These are phyloP conservation scores for Zele albiditarsus DNA, from an alignment of 2,888 invertebrate species.

Conservation along the genomic window DNA sequence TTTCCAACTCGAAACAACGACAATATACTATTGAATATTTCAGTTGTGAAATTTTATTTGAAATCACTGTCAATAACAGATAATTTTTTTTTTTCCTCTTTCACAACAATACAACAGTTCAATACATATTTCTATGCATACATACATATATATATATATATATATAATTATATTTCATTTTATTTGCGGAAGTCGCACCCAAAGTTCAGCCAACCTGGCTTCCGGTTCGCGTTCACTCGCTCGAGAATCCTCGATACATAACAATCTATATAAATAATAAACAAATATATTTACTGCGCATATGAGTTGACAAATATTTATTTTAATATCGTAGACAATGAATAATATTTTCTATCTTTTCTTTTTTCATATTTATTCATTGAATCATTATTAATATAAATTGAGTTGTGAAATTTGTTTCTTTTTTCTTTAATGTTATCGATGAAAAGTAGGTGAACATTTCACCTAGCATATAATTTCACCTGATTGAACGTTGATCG, in stretches of 20 bases:
- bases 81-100: neutral
- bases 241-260: slow-evolving; percentile 55
- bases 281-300: neutral
- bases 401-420: neutral
- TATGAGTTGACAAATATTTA: neutral
- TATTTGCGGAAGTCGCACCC: slow-evolving; percentile 57
- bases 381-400: slow-evolving; percentile 4
- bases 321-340: neutral
- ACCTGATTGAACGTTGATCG: neutral
- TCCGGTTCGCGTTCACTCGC: slow-evolving; percentile 61
- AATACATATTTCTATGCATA: neutral
- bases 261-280: neutral
- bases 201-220: slow-evolving; percentile 53
- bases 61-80: too few relatives aligned
- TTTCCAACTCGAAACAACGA: too few relatives aligned
- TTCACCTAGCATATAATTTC: slow-evolving; percentile 19
- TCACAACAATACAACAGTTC: neutral
- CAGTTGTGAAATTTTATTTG: too few relatives aligned
- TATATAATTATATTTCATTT: slow-evolving; percentile 41
- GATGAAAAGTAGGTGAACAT: slow-evolving; percentile 29
- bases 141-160: neutral
- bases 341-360: neutral
- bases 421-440: neutral
- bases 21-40: too few relatives aligned
- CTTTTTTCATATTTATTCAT: neutral